Percentiles rank a stretch among this genome's conserved stretches.
These are phyloP conservation scores for Hybos culiciformis DNA, from an alignment of 2,888 invertebrate species.

Conservation along the genomic window DNA sequence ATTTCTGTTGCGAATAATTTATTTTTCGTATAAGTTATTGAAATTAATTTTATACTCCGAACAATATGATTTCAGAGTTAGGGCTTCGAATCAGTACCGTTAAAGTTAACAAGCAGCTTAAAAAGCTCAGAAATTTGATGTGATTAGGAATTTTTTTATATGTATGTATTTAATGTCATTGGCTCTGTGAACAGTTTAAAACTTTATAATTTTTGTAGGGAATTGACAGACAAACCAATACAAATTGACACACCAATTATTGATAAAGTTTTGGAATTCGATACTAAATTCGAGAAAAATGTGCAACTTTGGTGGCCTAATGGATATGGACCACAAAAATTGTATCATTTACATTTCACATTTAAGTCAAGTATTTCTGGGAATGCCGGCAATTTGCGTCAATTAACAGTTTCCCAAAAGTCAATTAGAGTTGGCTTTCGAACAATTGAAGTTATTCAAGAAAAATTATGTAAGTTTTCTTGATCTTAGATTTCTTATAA, in stretches of 20 bases:
- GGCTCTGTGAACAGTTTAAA: neutral
- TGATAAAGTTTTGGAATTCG: neutral
- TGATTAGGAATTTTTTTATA: too few relatives aligned
- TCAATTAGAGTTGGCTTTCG: slow-evolving; percentile 69
- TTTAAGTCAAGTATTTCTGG: slow-evolving; percentile 30
- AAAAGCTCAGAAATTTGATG: too few relatives aligned
- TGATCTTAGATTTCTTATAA: neutral
- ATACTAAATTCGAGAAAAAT: slow-evolving; percentile 20
- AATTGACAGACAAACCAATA: slow-evolving; percentile 26
- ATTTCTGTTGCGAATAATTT: too few relatives aligned
- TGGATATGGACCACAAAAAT: slow-evolving; percentile 65
- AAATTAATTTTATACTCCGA: too few relatives aligned
- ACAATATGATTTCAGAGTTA: too few relatives aligned
- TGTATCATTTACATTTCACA: slow-evolving; percentile 54
- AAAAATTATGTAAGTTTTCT: slow-evolving; percentile 32
- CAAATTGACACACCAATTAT: neutral
- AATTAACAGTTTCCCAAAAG: slow-evolving; percentile 35
- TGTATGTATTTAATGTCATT: neutral
- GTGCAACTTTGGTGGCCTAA: slow-evolving; percentile 89
- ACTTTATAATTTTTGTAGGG: slow-evolving; percentile 19
- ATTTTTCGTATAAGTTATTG: too few relatives aligned
- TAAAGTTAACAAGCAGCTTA: too few relatives aligned
- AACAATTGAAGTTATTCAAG: slow-evolving; percentile 69
- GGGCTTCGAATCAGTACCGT: too few relatives aligned
- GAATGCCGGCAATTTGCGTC: slow-evolving; percentile 19